Evolutionary conservation across 1,140 invertebrate species (phyloP).

Genomic region (Akabosia matsudoensis): DNA sequence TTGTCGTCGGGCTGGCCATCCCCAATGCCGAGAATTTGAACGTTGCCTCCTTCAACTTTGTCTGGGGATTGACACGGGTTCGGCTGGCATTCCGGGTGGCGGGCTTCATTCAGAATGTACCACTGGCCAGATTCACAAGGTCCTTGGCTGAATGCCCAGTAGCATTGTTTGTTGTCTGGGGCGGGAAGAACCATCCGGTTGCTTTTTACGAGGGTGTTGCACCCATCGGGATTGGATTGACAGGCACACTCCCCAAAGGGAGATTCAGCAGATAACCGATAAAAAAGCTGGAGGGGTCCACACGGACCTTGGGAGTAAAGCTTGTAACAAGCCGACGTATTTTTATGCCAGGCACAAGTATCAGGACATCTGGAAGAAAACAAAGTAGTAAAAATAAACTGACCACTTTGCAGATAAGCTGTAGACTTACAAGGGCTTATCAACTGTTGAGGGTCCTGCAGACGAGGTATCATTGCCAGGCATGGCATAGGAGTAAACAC

Average conservation of each 20-base stretch:
- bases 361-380: too few relatives aligned
- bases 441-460: too few relatives aligned
- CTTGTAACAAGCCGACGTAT: neutral
- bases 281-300: slow-evolving; percentile 4
- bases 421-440: too few relatives aligned
- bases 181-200: neutral
- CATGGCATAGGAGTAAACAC: too few relatives aligned
- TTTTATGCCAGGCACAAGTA: neutral
- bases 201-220: neutral
- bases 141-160: neutral
- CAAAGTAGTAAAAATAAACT: too few relatives aligned
- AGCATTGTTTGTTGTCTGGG: neutral
- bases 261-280: neutral
- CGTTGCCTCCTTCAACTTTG: neutral
- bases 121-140: neutral
- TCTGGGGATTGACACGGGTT: neutral
- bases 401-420: too few relatives aligned
- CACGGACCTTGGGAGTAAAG: neutral
- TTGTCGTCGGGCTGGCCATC: neutral
- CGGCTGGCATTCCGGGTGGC: neutral
- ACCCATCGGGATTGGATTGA: neutral
- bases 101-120: neutral
- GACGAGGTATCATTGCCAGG: too few relatives aligned
- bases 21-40: neutral
- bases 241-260: neutral